phyloP scores from a whole-genome alignment of 2,113 vertebrate species.

The Hiodon alosoides region DNA sequence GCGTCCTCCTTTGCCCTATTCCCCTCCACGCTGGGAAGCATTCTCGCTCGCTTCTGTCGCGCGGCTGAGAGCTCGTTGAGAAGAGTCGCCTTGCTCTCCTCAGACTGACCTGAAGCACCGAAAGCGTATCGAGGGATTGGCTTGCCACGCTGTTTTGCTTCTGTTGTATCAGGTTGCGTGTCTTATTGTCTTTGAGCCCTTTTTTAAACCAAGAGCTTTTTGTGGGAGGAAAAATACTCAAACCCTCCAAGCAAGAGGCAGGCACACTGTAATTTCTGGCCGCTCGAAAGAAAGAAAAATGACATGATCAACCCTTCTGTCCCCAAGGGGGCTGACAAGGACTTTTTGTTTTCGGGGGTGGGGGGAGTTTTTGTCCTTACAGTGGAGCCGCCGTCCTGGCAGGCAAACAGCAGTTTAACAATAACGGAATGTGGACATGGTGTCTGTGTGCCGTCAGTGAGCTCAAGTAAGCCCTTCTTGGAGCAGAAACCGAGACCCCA shows the following conservation, averaged over 20 bases:
- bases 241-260: neutral
- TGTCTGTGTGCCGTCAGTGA: neutral
- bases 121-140: slow-evolving; percentile 53
- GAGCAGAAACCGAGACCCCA: slow-evolving; percentile 46
- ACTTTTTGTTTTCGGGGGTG: neutral
- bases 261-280: slow-evolving; percentile 5
- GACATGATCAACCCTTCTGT: neutral
- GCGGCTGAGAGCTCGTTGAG: neutral
- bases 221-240: slow-evolving; percentile 8
- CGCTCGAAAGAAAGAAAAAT: neutral
- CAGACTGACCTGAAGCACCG: slow-evolving; percentile 11
- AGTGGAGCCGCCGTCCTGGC: slow-evolving; percentile 5
- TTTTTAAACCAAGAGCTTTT: slow-evolving; percentile 48
- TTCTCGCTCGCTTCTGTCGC: neutral
- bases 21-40: slow-evolving; percentile 34
- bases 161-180: slow-evolving; percentile 37
- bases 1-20: slow-evolving; percentile 24
- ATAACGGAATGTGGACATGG: slow-evolving; percentile 1
- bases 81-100: neutral
- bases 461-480: neutral
- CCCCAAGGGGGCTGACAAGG: neutral
- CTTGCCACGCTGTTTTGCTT: slow-evolving; percentile 55
- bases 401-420: slow-evolving; percentile 4
- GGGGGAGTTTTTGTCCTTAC: neutral
- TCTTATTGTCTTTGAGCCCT: slow-evolving; percentile 47